Percentiles rank a stretch among this genome's conserved stretches.
Evolutionary conservation across 2,113 vertebrate species (phyloP).

Genomic region (Pogonocichla stellata): DNA sequence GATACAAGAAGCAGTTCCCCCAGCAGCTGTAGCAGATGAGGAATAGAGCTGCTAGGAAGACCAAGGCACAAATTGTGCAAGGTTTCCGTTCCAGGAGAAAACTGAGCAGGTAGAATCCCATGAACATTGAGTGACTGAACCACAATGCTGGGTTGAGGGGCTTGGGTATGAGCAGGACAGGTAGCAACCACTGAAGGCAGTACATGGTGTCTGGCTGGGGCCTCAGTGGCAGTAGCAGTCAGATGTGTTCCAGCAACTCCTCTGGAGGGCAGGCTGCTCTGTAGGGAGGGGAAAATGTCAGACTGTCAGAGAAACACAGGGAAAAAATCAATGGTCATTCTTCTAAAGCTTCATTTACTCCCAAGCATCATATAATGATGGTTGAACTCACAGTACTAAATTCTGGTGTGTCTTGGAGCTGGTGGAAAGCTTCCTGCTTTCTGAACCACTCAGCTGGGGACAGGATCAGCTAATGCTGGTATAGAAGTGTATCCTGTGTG

Average conservation of each 20-base stretch:
- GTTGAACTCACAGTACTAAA: not conserved
- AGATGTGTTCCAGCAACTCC: not conserved
- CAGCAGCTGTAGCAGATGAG: conserved; percentile 99
- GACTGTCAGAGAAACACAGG: not conserved
- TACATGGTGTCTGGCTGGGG: conserved; percentile 83
- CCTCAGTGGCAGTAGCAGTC: not conserved
- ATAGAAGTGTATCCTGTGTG: rapidly evolving
- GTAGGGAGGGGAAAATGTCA: not conserved
- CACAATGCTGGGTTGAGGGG: conserved; percentile 97
- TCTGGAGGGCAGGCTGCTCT: not conserved
- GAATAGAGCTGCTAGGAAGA: conserved; percentile 95
- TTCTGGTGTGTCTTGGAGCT: not conserved
- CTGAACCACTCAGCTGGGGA: not conserved
- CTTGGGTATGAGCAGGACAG: conserved; percentile 97
- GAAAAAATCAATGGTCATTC: not conserved
- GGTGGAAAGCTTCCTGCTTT: not conserved
- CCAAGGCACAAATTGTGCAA: conserved; percentile 99
- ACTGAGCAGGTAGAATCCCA: conserved; percentile 99
- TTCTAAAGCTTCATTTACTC: not conserved
- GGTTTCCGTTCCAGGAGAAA: conserved; percentile 98
- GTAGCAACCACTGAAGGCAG: conserved; percentile 98
- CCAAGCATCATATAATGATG: not conserved
- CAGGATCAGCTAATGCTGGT: not conserved
- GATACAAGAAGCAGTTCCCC: conserved; percentile 99
- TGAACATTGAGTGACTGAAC: conserved; percentile 99